A percentile compares a stretch with the other conserved stretches of the same genome.
These are phyloP conservation scores for Tokudaia tokunoshimensis DNA, from an alignment of 2,797 vertebrate genomes.

Conservation along the genomic window DNA sequence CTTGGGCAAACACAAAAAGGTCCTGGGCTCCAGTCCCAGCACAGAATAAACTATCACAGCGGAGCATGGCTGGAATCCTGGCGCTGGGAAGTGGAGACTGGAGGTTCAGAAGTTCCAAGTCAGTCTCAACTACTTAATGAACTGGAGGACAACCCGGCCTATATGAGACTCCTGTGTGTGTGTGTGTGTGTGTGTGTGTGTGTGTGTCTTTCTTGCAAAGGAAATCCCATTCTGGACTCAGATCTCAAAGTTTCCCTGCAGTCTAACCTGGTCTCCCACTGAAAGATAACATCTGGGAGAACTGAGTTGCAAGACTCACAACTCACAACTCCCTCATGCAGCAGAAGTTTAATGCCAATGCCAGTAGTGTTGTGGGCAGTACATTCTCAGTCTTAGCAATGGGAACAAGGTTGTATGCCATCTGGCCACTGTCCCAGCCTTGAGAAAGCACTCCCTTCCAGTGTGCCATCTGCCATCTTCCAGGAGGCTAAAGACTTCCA, in stretches of 20 bases:
- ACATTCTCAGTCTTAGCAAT: neutral
- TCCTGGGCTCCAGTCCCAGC: no score
- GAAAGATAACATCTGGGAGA: neutral
- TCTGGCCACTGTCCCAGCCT: neutral
- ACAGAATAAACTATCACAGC: neutral
- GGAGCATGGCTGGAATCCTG: neutral
- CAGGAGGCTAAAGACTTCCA: neutral
- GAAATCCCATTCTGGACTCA: neutral
- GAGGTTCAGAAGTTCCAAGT: neutral
- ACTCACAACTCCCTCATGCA: neutral
- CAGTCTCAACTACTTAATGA: neutral
- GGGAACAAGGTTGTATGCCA: neutral
- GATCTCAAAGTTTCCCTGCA: neutral
- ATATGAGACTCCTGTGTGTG: neutral
- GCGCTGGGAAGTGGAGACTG: neutral
- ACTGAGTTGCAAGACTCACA: constrained; percentile 19
- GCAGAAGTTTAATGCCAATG: neutral
- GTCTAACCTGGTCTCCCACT: neutral
- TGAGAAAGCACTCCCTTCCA: neutral
- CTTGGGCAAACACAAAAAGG: no score
- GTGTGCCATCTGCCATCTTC: neutral
- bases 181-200: neutral
- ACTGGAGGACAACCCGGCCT: neutral
- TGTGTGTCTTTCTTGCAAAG: neutral
- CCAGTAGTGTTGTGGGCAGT: neutral